These are phyloP conservation scores for Cantharis lateralis DNA, from an alignment of 2,888 invertebrate species.

Conservation along the genomic window DNA sequence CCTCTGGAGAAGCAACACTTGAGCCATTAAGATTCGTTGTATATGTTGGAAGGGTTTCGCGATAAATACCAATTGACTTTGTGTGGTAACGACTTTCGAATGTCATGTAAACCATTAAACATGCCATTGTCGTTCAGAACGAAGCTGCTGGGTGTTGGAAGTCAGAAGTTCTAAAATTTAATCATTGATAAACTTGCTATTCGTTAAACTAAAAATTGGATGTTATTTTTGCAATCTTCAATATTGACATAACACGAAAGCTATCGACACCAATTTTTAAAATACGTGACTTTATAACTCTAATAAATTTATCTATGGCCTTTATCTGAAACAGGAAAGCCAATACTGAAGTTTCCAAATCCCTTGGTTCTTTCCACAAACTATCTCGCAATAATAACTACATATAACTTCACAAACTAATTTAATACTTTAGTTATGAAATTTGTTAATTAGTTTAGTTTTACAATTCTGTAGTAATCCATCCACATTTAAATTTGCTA, in stretches of 20 bases:
- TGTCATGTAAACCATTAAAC: neutral
- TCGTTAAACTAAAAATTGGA: neutral
- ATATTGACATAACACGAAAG: neutral
- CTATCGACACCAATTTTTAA: neutral
- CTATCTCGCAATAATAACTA: neutral
- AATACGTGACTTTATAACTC: neutral
- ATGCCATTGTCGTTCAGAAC: neutral
- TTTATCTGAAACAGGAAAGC: neutral
- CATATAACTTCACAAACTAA: neutral
- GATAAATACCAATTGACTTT: neutral
- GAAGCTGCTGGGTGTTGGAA: neutral
- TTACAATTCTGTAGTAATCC: neutral
- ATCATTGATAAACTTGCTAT: neutral
- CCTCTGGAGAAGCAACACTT: constrained; percentile 2
- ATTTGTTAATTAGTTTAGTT: neutral
- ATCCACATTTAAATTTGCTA: neutral
- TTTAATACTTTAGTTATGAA: neutral
- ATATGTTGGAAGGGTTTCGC: neutral
- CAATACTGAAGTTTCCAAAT: neutral
- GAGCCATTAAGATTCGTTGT: constrained; percentile 2
- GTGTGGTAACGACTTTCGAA: neutral
- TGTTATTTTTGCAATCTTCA: neutral
- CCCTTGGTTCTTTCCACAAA: neutral
- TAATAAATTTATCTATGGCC: neutral
- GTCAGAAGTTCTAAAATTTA: neutral